These are phyloP conservation scores for Suricata suricatta DNA, from an alignment of 2,113 vertebrate genomes.

Conservation along the genomic window DNA sequence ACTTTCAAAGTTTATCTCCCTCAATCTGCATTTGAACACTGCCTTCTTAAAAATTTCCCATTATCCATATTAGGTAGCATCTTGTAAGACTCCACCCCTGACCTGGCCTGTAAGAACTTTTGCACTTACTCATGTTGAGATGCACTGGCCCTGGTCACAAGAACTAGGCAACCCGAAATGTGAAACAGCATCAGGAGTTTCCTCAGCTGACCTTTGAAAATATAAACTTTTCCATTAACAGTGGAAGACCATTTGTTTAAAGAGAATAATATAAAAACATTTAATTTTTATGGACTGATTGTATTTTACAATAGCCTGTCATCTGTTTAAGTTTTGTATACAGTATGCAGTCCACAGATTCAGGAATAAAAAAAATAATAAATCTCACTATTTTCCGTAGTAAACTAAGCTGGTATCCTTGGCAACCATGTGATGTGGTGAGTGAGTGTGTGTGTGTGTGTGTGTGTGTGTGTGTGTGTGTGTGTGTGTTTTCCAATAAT, in stretches of 20 bases:
- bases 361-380: neutral
- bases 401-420: slow-evolving; percentile 1
- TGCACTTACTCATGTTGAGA: neutral
- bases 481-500: neutral
- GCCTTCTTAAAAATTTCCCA: neutral
- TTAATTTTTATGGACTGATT: neutral
- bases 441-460: neutral
- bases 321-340: slow-evolving; percentile 29
- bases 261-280: slow-evolving; percentile 11
- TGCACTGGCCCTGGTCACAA: neutral
- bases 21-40: neutral
- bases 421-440: slow-evolving; percentile 36
- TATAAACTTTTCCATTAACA: neutral
- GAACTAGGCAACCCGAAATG: slow-evolving; percentile 28
- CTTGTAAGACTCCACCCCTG: neutral
- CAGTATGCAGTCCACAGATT: neutral
- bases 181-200: neutral
- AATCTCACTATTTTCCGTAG: neutral
- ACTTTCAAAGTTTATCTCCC: neutral
- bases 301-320: neutral
- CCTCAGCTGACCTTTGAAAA: slow-evolving; percentile 17
- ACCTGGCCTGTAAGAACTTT: neutral
- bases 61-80: neutral
- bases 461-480: neutral
- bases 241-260: neutral